Evolutionary conservation across 2,888 invertebrate genomes (phyloP), one percentile per base, ranked within the genome.

Genomic region (Tribolium freemani): DNA sequence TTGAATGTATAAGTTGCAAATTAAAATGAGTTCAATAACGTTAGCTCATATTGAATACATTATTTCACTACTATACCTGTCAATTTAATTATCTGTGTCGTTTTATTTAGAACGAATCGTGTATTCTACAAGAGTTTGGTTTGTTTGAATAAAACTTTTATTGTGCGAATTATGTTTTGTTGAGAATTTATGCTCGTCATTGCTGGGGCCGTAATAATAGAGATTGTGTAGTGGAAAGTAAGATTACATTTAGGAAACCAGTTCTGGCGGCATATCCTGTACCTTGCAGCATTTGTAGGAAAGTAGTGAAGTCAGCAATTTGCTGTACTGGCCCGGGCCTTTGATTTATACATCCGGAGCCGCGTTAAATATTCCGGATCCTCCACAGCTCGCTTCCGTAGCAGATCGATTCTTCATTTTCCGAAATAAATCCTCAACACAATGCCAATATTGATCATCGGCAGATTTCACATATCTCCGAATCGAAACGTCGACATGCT

Each of bases 301-400:
- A 83, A 83, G 80, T 83, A 80, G 79, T 80, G 79, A 81, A 81
- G 82, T 83, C 84, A 84, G 84, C 84, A 82, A 83, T 84, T 84
- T 83, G 83, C 82, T 78, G 78, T 80, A 79, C 80, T 76, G 80
- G 78, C 73, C 80, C 78, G 74, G 80, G 79, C 77, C 81, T 84
- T 82, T 85, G 84, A 85, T 85, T 84, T 85, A 85, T 84, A 82
- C 77, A 77, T 82, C 81, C 82, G 79, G 80, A 79, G 74, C 78
- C 76, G 77, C 79, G 83, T 83, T 83, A 84, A 84, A 84, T 84
- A 84, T 84, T 84, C 83, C 80, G 83, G 81, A 83, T 82, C 77
- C 80, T 79, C 81, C 75, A 79, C 79, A 78, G 78, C 78, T 77
- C 78, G 80, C 78, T 81, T 82, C 81, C 82, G 77, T 76, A 76